Conservation (phyloP, 2,888 invertebrate species). For the Lissocephala sabroskyi region DNA sequence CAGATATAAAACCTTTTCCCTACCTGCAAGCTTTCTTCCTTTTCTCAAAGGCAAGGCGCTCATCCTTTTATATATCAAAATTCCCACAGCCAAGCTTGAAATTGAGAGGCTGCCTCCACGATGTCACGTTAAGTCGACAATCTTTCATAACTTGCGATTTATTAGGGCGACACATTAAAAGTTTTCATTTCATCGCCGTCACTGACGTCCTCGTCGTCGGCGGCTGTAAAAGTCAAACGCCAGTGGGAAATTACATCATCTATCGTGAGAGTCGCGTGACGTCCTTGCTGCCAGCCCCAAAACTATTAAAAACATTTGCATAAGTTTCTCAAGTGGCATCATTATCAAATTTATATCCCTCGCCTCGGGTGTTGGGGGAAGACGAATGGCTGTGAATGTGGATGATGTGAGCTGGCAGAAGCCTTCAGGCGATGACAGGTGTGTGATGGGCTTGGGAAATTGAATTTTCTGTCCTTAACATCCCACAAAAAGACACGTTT, state of each 20-base stretch:
- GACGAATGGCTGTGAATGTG: neutral
- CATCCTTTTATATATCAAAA: no score
- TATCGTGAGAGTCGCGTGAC: constrained; percentile 24
- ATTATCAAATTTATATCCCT: constrained; percentile 6
- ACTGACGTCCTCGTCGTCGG: no score
- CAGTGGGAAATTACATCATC: constrained; percentile 1
- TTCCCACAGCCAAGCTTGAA: no score
- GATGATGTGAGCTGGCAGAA: neutral
- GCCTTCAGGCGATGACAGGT: neutral
- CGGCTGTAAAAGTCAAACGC: neutral
- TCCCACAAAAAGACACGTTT: neutral
- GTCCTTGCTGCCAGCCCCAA: constrained; percentile 15
- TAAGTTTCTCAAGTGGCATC: constrained; percentile 5
- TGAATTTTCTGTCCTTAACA: neutral
- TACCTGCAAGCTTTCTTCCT: no score
- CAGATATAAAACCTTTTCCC: no score
- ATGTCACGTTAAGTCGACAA: constrained; percentile 5
- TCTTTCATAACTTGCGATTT: constrained; percentile 16
- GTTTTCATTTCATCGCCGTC: constrained; percentile 16
- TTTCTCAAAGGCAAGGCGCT: no score
- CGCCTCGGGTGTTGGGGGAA: neutral
- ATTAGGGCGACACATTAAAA: constrained; percentile 17
- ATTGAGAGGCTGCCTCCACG: no score
- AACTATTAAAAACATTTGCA: constrained; percentile 13
- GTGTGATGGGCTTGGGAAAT: neutral